Percentiles rank a stretch among this genome's conserved stretches.
Evolutionary conservation across 1,140 invertebrate genomes (phyloP).

Genomic region (Steinernema khuongi): DNA sequence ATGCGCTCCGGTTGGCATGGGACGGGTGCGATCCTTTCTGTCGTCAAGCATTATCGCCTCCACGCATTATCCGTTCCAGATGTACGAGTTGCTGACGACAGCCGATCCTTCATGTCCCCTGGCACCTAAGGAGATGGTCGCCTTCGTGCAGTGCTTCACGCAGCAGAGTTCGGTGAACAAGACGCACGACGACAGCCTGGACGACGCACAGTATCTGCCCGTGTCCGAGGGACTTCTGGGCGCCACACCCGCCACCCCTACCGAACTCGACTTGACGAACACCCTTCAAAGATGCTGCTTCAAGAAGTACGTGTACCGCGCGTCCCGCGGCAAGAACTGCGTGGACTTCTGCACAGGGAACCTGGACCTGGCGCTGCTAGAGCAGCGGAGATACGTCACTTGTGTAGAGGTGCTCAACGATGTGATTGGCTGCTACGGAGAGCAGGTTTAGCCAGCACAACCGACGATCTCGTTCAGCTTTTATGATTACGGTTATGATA

Average conservation of each 20-base stretch:
- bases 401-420: not conserved
- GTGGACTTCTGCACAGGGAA: not conserved
- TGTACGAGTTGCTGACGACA: not conserved
- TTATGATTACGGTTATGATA: too few species aligned
- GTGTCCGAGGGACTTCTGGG: too few species aligned
- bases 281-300: not conserved
- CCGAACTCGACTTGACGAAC: not conserved
- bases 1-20: not conserved
- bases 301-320: not conserved
- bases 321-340: not conserved
- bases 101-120: not conserved
- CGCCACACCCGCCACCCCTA: not conserved
- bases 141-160: not conserved
- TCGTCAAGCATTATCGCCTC: too few species aligned
- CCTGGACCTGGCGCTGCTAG: not conserved
- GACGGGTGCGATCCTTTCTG: not conserved
- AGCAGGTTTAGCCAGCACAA: not conserved
- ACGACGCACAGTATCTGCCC: not conserved
- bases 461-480: too few species aligned
- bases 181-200: not conserved
- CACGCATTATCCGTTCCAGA: not conserved
- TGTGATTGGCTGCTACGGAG: not conserved
- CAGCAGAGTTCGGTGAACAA: not conserved
- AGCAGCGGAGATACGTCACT: not conserved
- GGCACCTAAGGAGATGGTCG: not conserved